These are phyloP conservation scores for Argynnis bischoffii DNA, from an alignment of 2,888 invertebrate genomes.

Conservation along the genomic window DNA sequence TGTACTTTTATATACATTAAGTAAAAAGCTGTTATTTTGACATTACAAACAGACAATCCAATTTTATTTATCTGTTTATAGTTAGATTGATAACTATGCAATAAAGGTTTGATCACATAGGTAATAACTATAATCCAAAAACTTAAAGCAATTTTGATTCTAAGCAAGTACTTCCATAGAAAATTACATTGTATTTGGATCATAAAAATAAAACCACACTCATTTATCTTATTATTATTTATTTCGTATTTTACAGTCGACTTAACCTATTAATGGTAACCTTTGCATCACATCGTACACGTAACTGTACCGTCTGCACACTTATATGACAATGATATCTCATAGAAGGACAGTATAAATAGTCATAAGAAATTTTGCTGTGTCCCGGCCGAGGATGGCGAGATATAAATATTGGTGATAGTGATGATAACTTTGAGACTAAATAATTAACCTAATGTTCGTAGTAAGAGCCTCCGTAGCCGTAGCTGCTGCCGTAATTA, in stretches of 20 bases:
- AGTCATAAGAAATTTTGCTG: slow-evolving; percentile 60
- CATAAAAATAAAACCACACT: slow-evolving; percentile 7
- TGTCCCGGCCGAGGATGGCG: slow-evolving; percentile 72
- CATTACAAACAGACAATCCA: too few relatives aligned
- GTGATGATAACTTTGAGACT: slow-evolving; percentile 56
- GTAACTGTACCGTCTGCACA: slow-evolving; percentile 54
- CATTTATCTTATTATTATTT: slow-evolving; percentile 60
- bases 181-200: background rate
- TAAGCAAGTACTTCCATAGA: background rate
- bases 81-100: too few relatives aligned
- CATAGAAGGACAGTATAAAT: slow-evolving; percentile 73
- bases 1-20: too few relatives aligned
- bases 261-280: slow-evolving; percentile 78
- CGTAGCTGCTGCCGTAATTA: slow-evolving; percentile 44
- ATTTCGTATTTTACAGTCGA: slow-evolving; percentile 68
- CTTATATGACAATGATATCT: slow-evolving; percentile 69
- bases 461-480: slow-evolving; percentile 54
- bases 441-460: slow-evolving; percentile 66
- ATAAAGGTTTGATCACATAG: too few relatives aligned
- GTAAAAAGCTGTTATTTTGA: too few relatives aligned
- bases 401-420: slow-evolving; percentile 64
- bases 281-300: slow-evolving; percentile 77
- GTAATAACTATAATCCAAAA: too few relatives aligned
- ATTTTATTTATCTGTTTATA: too few relatives aligned
- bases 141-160: too few relatives aligned